Percentiles rank a stretch among this genome's conserved stretches.
Evolutionary conservation across 2,888 invertebrate genomes (phyloP).

Genomic region (Teleiodes luculella): DNA sequence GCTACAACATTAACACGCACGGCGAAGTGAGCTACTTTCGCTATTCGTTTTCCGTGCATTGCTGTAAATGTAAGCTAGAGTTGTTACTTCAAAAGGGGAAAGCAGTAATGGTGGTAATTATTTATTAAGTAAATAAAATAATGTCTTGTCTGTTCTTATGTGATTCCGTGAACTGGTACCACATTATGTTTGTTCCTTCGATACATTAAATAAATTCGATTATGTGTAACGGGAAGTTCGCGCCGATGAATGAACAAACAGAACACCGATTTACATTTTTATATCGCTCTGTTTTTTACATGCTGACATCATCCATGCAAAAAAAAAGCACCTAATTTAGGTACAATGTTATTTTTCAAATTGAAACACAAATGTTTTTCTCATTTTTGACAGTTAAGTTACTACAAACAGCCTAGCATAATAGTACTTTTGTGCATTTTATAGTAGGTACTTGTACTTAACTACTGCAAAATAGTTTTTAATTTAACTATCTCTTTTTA

Average conservation of each 20-base stretch:
- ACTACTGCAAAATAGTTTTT: too few species aligned
- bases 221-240: not conserved
- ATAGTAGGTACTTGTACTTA: too few species aligned
- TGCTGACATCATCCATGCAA: not conserved
- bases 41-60: not conserved
- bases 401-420: too few species aligned
- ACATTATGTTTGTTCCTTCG: slow-evolving; percentile 1
- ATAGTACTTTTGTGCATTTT: too few species aligned
- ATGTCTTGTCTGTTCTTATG: slow-evolving; percentile 35
- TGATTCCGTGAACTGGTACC: slow-evolving; percentile 22
- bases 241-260: not conserved
- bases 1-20: not conserved
- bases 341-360: too few species aligned
- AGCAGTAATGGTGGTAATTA: not conserved
- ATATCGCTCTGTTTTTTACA: not conserved
- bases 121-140: slow-evolving; percentile 15
- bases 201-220: not conserved
- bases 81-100: not conserved
- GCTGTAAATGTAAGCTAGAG: not conserved
- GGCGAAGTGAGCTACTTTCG: not conserved
- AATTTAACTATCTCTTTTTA: too few species aligned
- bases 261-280: not conserved
- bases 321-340: too few species aligned
- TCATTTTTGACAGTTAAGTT: too few species aligned
- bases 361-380: too few species aligned